Evolutionary conservation across 2,888 invertebrate genomes (phyloP).

Genomic region (Mythimna lalbum): DNA sequence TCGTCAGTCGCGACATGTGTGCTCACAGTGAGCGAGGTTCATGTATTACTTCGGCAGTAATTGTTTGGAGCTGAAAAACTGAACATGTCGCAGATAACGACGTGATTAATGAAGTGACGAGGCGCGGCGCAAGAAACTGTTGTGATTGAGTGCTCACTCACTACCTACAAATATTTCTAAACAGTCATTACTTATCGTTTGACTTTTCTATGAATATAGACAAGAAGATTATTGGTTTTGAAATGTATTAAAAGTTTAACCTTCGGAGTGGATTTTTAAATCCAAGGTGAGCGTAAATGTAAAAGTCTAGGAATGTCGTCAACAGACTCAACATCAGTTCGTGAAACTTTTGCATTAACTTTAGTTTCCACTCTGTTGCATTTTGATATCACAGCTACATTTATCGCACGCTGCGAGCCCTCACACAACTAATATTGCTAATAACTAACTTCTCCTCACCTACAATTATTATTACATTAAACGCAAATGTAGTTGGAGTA

Average conservation of each 20-base stretch:
- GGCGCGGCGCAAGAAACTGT: not conserved
- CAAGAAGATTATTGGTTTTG: not conserved
- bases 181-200: constrained; percentile 12
- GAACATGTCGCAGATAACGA: constrained; percentile 2
- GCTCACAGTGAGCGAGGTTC: constrained; percentile 1
- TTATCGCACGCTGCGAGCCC: not conserved
- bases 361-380: not conserved
- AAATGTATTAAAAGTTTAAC: not conserved
- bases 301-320: constrained; percentile 4
- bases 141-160: constrained; percentile 6
- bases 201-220: constrained; percentile 18
- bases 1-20: constrained; percentile 7
- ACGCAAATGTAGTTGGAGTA: constrained; percentile 32
- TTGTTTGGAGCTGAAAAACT: constrained; percentile 2
- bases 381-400: constrained; percentile 8
- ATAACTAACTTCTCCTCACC: constrained; percentile 6
- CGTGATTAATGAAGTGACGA: constrained; percentile 28
- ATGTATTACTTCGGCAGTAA: constrained; percentile 16
- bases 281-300: not conserved
- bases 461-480: constrained; percentile 31
- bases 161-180: constrained; percentile 4
- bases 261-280: not conserved
- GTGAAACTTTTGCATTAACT: constrained; percentile 9
- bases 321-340: constrained; percentile 8
- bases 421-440: not conserved